Base-by-base conservation (phyloP, 2,113 vertebrate species). In the Brachyistius frenatus region DNA sequence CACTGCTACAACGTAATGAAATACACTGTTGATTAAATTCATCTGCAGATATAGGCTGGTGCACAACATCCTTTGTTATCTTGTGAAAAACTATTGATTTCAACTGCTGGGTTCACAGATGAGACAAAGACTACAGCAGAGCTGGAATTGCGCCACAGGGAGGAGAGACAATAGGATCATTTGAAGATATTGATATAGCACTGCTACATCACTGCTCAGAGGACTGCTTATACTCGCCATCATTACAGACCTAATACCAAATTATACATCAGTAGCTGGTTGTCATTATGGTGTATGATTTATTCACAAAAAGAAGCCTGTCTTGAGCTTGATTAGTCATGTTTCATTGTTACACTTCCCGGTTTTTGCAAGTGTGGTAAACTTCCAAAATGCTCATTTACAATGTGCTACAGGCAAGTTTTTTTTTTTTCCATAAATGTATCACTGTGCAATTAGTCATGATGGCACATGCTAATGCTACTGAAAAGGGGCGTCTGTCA, bases 61-160 rank as follows among this genome's bases (percentile, higher is more conserved):
- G 37, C 56, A 63, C 49, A 67, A 58, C 46, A 70, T 62, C 63
- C 63, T 86, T 87, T 91, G 79, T 88, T 85, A 84, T 81, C 80
- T 81, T 16, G 50, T 85, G 75, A 72, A 83, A 86, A 76, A 73
- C 53, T 78, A 91, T 86, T 64, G 90, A 92, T 89, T 87, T 84
- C 39, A 70, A 71, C 71, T 60, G 81, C 81, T 23, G 73, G 71
- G 68, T 83, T 87, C 76, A 66, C 35, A 35, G 60, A 61, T 46
- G 81, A 88, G 55, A 89, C 74, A 85, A 88, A 74, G 68, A 56
- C 72, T 52, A 35, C 13, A 79, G 68, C 30, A 4, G 7, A 60
- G 71, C 56, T 74, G 54, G 78, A 86, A 89, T 86, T 65, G 60
- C 57, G 78, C 72, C 47, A 32, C 75, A 15, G 55, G 47, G 67